Percentiles rank a stretch among this genome's conserved stretches.
Evolutionary conservation across 2,888 invertebrate genomes (phyloP).

Genomic region (Autographa pulchrina): DNA sequence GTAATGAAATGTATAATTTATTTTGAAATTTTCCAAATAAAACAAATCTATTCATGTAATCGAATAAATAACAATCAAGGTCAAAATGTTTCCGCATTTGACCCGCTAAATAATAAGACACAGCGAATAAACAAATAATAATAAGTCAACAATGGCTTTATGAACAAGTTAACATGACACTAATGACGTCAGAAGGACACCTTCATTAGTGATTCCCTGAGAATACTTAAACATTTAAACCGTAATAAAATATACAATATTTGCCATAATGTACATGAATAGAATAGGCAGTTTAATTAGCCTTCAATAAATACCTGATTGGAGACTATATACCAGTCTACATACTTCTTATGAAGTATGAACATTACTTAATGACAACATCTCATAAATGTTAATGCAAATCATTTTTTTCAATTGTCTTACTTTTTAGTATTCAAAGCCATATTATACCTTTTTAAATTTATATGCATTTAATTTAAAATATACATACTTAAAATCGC

Average conservation of each 20-base stretch:
- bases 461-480: too few relatives aligned
- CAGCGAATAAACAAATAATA: constrained; percentile 30
- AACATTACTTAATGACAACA: not conserved
- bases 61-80: constrained; percentile 14
- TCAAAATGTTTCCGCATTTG: constrained; percentile 27
- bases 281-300: not conserved
- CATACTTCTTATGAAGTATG: not conserved
- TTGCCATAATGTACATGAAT: not conserved
- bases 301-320: not conserved
- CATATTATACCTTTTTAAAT: too few relatives aligned
- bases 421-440: too few relatives aligned
- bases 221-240: constrained; percentile 33
- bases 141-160: constrained; percentile 43
- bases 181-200: constrained; percentile 50
- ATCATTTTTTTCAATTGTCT: too few relatives aligned
- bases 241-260: constrained; percentile 17
- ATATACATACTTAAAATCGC: too few relatives aligned
- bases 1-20: not conserved
- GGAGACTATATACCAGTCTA: not conserved
- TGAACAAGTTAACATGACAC: constrained; percentile 18
- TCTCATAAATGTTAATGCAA: too few relatives aligned
- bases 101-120: constrained; percentile 40
- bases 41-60: constrained; percentile 5
- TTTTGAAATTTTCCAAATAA: not conserved
- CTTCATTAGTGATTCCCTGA: constrained; percentile 35